Conservation (phyloP, 2,888 invertebrate genomes). For the Troglohyphantes excavatus region DNA sequence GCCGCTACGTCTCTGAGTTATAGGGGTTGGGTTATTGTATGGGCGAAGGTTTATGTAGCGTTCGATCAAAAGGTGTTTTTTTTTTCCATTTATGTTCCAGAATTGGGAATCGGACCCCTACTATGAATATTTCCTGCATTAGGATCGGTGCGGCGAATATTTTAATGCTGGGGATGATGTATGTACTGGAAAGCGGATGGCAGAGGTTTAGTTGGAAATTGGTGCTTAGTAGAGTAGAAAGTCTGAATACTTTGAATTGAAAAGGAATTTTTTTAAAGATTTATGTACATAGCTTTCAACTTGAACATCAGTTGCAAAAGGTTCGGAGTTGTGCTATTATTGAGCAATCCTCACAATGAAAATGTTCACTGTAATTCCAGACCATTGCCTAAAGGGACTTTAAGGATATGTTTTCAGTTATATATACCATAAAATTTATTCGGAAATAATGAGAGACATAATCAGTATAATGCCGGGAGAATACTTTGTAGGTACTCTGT, state of each 20-base stretch:
- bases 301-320: no score
- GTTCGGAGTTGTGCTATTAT: no score
- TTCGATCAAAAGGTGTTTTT: slow-evolving; percentile 12
- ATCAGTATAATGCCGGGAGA: no score
- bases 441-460: no score
- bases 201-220: not conserved
- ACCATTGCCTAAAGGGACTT: no score
- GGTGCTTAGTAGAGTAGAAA: not conserved
- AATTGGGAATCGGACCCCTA: not conserved
- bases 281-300: not conserved
- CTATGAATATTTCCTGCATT: slow-evolving; percentile 28
- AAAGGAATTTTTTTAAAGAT: not conserved
- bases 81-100: not conserved
- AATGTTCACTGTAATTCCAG: no score
- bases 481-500: no score
- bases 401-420: no score
- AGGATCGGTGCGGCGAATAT: not conserved
- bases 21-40: slow-evolving; percentile 45
- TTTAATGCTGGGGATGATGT: not conserved
- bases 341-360: no score
- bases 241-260: slow-evolving; percentile 1
- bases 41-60: slow-evolving; percentile 48
- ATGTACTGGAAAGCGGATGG: not conserved
- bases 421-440: no score
- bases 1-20: slow-evolving; percentile 50